Base-by-base conservation (phyloP, 2,113 vertebrate genomes). In the Pygoscelis antarcticus region DNA sequence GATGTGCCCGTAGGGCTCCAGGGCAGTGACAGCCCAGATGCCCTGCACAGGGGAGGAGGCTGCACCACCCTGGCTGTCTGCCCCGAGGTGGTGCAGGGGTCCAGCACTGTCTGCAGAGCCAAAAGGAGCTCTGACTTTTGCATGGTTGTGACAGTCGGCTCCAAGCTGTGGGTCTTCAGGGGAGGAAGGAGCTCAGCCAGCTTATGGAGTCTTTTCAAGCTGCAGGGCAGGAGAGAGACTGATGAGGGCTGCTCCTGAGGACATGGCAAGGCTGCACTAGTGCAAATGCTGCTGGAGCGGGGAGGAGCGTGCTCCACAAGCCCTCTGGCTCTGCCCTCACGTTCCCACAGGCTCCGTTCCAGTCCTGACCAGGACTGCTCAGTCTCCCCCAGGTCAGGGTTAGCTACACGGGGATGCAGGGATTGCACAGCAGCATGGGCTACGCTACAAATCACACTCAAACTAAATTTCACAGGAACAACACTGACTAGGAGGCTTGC, bases 381-480 rank as follows among this genome's bases (percentile, higher is more conserved):
- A 2, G 71, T 27, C 70, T 90, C 71, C 90, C 58, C 71, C 64
- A 38, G 47, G 54, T 25, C 60, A 86, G 55, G 46, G 40, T 65
- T 46, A 58, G 70, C 82, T 95, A 72, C 55, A 72, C n/a, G 30
- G 60, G 77, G 77, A 91, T 32, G 75, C 36, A 69, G 81, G 93
- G 66, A 89, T 61, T 54, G 79, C 91, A 96, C 91, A 91, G 91
- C 91, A 96, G 91, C 95, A 96, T 0, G 6, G 32, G 65, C 91
- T 89, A 96, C 11, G 1, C 86, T 65, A 96, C 74, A 89, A 61
- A 64, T 38, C 51, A 95, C 87, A 83, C 29, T 61, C 47, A 25
- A 78, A 91, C 40, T 71, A 96, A 34, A 75, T 32, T 75, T 96
- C 89, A 95, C 61, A 32, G 86, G 93, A 92, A 89, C 65, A 93